Conservation (phyloP, 2,888 invertebrate genomes). For the Euplagia quadripunctaria region DNA sequence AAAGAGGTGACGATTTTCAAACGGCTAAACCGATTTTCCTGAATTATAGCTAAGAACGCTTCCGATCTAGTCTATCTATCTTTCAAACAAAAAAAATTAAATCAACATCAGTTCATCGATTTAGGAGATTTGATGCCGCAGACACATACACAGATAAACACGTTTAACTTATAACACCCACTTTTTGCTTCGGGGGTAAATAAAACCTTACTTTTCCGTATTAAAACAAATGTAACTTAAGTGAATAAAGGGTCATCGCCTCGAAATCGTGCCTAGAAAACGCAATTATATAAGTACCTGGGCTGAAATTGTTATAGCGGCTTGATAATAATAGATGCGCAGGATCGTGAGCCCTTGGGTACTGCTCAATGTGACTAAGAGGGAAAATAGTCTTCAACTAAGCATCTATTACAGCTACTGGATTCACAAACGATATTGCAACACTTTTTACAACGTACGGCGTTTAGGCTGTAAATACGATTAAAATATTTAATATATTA, state of each 20-base stretch:
- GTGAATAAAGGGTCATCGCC: conserved; percentile 77
- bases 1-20: too few species aligned
- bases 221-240: conserved; percentile 44
- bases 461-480: neutral
- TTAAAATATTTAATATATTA: too few species aligned
- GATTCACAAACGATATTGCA: conserved; percentile 23
- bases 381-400: conserved; percentile 35
- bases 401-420: conserved; percentile 18
- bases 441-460: neutral
- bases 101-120: too few species aligned
- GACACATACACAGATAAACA: too few species aligned
- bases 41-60: too few species aligned
- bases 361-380: conserved; percentile 46
- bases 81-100: too few species aligned
- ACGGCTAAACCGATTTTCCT: too few species aligned
- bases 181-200: neutral
- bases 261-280: conserved; percentile 81
- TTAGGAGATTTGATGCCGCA: too few species aligned
- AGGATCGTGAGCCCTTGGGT: conserved; percentile 71
- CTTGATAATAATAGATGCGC: conserved; percentile 78
- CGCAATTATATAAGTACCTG: conserved; percentile 78
- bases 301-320: conserved; percentile 79
- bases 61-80: too few species aligned
- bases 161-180: too few species aligned
- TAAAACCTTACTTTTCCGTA: conserved; percentile 10